phyloP scores from a whole-genome alignment of 1,140 invertebrate genomes.

The Teleopsis dalmanni region DNA sequence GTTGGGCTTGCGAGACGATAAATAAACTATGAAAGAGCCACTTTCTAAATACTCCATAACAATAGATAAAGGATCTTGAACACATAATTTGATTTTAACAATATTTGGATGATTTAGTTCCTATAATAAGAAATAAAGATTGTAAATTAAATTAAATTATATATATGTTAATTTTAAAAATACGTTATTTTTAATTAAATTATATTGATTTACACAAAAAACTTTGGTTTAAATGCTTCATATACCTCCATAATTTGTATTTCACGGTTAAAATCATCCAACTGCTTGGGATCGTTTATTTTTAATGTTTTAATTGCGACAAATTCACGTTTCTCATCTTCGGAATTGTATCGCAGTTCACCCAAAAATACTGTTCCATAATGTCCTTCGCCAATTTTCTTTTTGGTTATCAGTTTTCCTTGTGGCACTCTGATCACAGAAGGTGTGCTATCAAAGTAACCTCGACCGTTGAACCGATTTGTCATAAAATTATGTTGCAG shows the following conservation, averaged over 20 bases:
- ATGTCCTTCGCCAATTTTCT: constrained; percentile 31
- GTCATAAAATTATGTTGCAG: too few relatives aligned
- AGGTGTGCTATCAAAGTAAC: constrained; percentile 4
- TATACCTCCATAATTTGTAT: constrained; percentile 68
- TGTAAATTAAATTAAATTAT: constrained; percentile 9
- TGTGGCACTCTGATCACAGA: constrained; percentile 22
- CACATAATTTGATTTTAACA: constrained; percentile 74
- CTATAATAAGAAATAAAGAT: constrained; percentile 43
- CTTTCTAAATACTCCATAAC: constrained; percentile 83
- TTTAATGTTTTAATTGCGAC: constrained; percentile 71
- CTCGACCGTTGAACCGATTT: too few relatives aligned
- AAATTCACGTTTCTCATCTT: constrained; percentile 22
- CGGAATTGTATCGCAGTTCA: constrained; percentile 19
- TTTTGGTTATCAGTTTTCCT: constrained; percentile 29
- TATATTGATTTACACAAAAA: too few relatives aligned
- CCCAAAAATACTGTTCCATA: constrained; percentile 34
- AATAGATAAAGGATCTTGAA: constrained; percentile 66
- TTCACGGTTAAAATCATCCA: constrained; percentile 60
- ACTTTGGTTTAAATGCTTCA: constrained; percentile 3
- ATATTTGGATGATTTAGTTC: constrained; percentile 77
- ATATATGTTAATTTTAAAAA: neutral
- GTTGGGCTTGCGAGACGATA: constrained; percentile 61
- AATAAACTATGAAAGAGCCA: constrained; percentile 71
- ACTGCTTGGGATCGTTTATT: constrained; percentile 42
- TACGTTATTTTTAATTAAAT: neutral